These are phyloP conservation scores for Taenaris catops DNA, from an alignment of 2,888 invertebrate genomes.

Conservation along the genomic window DNA sequence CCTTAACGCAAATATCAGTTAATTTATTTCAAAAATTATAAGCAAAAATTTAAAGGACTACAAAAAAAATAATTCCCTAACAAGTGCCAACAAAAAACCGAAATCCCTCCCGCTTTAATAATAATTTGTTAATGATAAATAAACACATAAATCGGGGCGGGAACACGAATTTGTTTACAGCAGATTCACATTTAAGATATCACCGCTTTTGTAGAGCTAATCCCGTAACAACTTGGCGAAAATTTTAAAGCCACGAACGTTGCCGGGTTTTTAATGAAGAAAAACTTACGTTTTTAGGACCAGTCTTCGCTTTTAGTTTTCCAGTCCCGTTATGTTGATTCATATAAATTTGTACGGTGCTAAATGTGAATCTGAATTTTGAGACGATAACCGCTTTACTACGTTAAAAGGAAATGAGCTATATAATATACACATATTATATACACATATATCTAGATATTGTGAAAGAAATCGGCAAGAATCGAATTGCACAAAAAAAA, in stretches of 20 bases:
- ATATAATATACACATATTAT: too few relatives aligned
- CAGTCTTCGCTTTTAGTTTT: conserved; percentile 9
- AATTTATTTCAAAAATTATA: conserved; percentile 15
- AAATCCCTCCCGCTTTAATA: conserved; percentile 67
- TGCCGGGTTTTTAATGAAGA: conserved; percentile 56
- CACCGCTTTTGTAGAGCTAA: conserved; percentile 75
- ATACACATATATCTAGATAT: too few relatives aligned
- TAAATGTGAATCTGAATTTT: too few relatives aligned
- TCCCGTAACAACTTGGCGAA: conserved; percentile 76
- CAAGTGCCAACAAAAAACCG: conserved; percentile 42
- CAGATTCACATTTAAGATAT: conserved; percentile 79
- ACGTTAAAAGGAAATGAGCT: too few relatives aligned
- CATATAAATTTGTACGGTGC: conserved; percentile 7
- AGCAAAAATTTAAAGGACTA: neutral
- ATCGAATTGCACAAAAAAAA: too few relatives aligned
- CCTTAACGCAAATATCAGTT: too few relatives aligned
- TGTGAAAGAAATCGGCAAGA: too few relatives aligned
- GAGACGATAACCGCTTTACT: too few relatives aligned
- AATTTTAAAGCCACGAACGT: conserved; percentile 65
- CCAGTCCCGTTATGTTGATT: conserved; percentile 8
- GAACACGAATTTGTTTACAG: conserved; percentile 77
- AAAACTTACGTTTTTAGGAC: conserved; percentile 36
- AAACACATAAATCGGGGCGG: conserved; percentile 76
- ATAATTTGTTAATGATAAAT: conserved; percentile 81
- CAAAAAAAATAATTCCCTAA: conserved; percentile 14